Evolutionary conservation across 2,113 vertebrate species (phyloP), one percentile per base, ranked within the genome.

Genomic region (Aldabrachelys gigantea): DNA sequence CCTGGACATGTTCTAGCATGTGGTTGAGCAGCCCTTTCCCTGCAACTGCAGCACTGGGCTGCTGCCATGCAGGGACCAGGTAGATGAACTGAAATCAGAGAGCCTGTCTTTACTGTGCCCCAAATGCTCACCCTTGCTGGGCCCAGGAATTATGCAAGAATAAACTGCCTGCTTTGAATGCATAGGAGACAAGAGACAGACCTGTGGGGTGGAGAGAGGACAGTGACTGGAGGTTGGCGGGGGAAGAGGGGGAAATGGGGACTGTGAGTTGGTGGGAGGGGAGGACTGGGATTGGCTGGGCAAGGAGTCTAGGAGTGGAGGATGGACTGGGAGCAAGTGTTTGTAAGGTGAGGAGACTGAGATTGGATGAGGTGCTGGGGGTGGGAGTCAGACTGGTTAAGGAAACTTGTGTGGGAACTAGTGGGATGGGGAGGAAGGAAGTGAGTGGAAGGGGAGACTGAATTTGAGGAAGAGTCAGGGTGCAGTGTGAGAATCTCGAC

Each of bases 1-100:
- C 87, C 94, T 96, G 92, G 96, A 65, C 31, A 65, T 81, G 84
- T 83, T 93, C 81, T 19, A 92, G 93, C 84, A 49, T 84, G 65
- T 49, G 86, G 35, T 3, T 0, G 49, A 93, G 76, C 4, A 1
- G 47, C 41, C 10, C 86, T 88, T 93, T 53, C 87, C n/a, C 85
- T 95, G 83, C n/a, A 47, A 12, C 81, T 81, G 75, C 81, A 96
- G 57, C 49, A 95, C 83, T 88, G 53, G 47, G 27, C 50, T 91
- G 75, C 53, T 89, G 80, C 76, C 31, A 79, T 49, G 44, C 22
- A 12, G 3, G 10, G 25, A 94, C 38, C 69, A 53, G 54, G 82
- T 3, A 0, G 41, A 80, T 83, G 62, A 75, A 59, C 1, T 38
- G 50, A 27, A n/a, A 24, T 5, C 38, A 22, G 38, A 38, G 22